Percentiles rank a stretch among this genome's conserved stretches.
phyloP scores from a whole-genome alignment of 2,888 invertebrate species.

The Morpho helenor region DNA sequence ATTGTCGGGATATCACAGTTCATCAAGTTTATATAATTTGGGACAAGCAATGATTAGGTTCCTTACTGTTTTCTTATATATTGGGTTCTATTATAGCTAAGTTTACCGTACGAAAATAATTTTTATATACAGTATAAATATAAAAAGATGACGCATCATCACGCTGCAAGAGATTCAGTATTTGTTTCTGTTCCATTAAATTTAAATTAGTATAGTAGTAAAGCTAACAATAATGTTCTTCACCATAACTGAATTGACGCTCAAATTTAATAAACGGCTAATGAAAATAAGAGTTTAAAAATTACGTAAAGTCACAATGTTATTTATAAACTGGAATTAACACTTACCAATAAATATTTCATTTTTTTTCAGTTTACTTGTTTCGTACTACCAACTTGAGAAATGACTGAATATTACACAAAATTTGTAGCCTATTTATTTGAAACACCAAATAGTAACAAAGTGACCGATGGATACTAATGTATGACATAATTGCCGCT shows the following conservation, averaged over 20 bases:
- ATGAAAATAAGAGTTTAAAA: no score
- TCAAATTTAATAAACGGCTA: no score
- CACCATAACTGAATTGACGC: no score
- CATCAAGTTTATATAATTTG: no score
- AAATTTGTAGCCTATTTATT: slow-evolving; percentile 53
- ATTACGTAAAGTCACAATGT: background rate
- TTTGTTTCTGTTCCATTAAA: background rate
- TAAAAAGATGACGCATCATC: no score
- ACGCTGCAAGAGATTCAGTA: no score
- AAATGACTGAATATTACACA: slow-evolving; percentile 19
- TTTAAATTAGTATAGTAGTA: background rate
- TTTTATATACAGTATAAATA: no score
- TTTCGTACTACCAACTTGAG: slow-evolving; percentile 11
- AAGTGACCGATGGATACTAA: slow-evolving; percentile 42
- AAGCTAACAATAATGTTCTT: no score
- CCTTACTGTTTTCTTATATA: no score
- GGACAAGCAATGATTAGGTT: no score
- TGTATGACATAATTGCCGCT: slow-evolving; percentile 49
- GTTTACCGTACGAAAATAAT: background rate
- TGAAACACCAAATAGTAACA: slow-evolving; percentile 42
- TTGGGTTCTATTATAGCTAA: no score
- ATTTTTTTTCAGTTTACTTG: slow-evolving; percentile 20
- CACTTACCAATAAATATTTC: slow-evolving; percentile 27
- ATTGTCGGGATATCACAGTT: no score
- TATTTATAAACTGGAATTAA: background rate